Evolutionary conservation across 1,140 invertebrate species (phyloP), one percentile per base, ranked within the genome.

Genomic region (Temnothorax nylanderi): DNA sequence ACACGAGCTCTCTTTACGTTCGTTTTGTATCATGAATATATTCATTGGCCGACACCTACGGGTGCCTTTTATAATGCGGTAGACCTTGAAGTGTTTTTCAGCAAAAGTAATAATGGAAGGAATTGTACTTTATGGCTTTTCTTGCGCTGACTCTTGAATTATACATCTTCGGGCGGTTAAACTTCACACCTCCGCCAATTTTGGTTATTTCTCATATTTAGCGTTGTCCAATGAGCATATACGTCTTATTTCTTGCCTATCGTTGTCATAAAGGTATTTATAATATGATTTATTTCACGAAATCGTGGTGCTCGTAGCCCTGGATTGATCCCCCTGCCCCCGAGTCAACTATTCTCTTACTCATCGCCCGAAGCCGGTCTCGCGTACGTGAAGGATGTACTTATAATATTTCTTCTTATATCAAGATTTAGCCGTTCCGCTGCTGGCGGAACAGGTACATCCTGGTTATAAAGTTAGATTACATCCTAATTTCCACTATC

Each of bases 401-500:
- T 74, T 84, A 34, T 37, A 49, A 84, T 49, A 74, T 34, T 60
- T 74, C 54, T 74, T 84, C 41, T 21, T 49, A 10, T n/a, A 81
- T 84, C 54, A 84, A 74, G 67, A 84, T 60, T 65, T n/a, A 72
- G 41, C 26, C 18, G 49, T 49, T 58, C 41, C 26, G 69, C 54
- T 49, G 67, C 26, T 82, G 67, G 51, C 51, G 54, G 51, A 72
- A 74, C 67, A 47, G 41, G 49, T 58, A 49, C 41, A 74, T 72
- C 54, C 37, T 58, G 67, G 37, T 49, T 60, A 74, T 84, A 49
- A 74, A 60, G 64, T 67, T 56, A 71, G 41, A 84, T 84, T 74
- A 84, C 69, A 74, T 84, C 44, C 69, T 74, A 84, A 84, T 84
- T 74, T 49, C 26, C 41, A 72, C 67, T 47, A 74, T 74, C 54